Conservation (phyloP, 2,113 vertebrate species). For the Boleophthalmus pectinirostris region DNA sequence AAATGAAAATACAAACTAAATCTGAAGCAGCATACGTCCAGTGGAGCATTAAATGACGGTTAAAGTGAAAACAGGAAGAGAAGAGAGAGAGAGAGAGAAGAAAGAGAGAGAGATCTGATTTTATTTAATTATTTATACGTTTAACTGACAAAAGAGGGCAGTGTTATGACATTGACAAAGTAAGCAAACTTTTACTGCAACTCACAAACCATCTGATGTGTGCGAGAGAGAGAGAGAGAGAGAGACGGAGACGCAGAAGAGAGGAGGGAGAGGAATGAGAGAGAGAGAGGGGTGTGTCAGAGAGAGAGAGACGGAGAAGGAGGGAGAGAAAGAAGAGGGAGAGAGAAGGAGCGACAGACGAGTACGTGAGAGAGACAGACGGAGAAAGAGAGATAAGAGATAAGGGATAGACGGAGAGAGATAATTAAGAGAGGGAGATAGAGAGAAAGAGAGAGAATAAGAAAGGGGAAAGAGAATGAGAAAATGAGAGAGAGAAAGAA, state of each 20-base stretch:
- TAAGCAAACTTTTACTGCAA: conserved; percentile 72
- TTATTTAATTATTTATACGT: conserved; percentile 23
- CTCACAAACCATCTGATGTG: conserved; percentile 17
- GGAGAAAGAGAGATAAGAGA: too few species aligned
- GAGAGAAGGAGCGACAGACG: neutral
- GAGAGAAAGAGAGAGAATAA: too few species aligned
- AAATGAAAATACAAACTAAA: conserved; percentile 4
- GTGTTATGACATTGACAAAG: conserved; percentile 78
- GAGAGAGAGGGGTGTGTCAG: neutral
- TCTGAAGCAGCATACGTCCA: conserved; percentile 33
- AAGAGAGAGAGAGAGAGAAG: neutral
- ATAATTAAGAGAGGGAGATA: neutral
- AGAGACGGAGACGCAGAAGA: neutral
- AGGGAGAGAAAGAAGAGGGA: neutral
- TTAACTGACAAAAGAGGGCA: conserved; percentile 81
- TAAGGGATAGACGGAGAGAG: neutral
- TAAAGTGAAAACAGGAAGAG: conserved; percentile 28
- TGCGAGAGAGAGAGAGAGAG: neutral
- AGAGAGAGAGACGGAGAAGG: neutral
- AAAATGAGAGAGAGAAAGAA: too few species aligned
- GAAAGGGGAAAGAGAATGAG: too few species aligned
- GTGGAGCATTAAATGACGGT: conserved; percentile 42
- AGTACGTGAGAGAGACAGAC: neutral
- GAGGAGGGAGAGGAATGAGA: neutral
- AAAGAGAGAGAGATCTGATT: conserved; percentile 3